These are phyloP conservation scores for Dorcus parallelipipedus DNA, from an alignment of 2,888 invertebrate species.

Conservation along the genomic window DNA sequence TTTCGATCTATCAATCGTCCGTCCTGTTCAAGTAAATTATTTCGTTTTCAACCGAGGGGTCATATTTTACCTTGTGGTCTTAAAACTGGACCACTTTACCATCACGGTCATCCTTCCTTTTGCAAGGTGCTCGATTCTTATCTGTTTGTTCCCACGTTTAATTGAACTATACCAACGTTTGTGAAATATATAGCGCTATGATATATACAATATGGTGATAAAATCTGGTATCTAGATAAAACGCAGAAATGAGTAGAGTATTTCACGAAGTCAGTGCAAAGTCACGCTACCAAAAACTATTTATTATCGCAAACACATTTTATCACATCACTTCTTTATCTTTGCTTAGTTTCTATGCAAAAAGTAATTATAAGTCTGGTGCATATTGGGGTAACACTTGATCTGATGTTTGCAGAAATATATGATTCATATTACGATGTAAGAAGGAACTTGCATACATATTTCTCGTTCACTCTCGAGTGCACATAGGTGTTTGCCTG, in stretches of 20 bases:
- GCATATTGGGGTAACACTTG: too few relatives aligned
- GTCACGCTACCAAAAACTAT: too few relatives aligned
- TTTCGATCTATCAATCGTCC: neutral
- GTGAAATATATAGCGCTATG: slow-evolving; percentile 20
- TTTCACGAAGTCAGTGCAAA: too few relatives aligned
- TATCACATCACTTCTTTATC: too few relatives aligned
- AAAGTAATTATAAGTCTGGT: too few relatives aligned
- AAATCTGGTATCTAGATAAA: slow-evolving; percentile 13
- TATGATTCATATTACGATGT: too few relatives aligned
- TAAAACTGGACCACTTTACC: slow-evolving; percentile 12
- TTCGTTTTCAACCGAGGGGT: neutral
- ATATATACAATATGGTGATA: slow-evolving; percentile 16
- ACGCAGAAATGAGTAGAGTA: slow-evolving; percentile 6
- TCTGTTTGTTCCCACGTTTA: slow-evolving; percentile 27
- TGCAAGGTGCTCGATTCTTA: slow-evolving; percentile 26
- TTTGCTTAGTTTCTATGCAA: too few relatives aligned
- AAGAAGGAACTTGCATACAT: too few relatives aligned
- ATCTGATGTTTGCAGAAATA: too few relatives aligned
- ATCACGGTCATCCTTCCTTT: slow-evolving; percentile 18
- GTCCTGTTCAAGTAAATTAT: neutral
- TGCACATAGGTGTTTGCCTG: too few relatives aligned
- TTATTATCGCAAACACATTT: too few relatives aligned
- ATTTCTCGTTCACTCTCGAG: too few relatives aligned
- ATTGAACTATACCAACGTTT: slow-evolving; percentile 25
- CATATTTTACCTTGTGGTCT: neutral